Evolutionary conservation across 2,113 vertebrate species (phyloP), one percentile per base, ranked within the genome.

Genomic region (Oncorhynchus kisutch): DNA sequence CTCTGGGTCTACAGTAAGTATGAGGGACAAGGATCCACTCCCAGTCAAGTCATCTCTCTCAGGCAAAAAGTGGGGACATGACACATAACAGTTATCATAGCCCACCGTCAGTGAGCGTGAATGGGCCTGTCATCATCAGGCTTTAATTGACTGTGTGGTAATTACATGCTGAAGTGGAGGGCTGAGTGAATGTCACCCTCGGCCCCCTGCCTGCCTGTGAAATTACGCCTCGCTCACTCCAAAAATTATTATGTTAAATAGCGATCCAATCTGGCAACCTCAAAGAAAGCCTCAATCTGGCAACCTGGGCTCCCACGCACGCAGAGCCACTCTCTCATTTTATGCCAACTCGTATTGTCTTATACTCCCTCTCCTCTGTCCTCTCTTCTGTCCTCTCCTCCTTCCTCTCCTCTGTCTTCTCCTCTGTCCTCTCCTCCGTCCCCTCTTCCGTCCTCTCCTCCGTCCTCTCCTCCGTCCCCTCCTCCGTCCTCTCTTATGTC

Each of bases 71-170:
- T 74, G 60, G 59, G 4, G 62, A 49, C 60, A 31, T 66, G 60
- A 66, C 72, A 74, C n/a, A 45, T 9, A 51, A 51, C 49, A 13
- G 48, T 66, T 65, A 74, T 74, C 60, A 74, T 66, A 66, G 72
- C 48, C 48, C 65, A 48, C 39, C 71, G 49, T 16, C 11, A 51
- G 14, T 13, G 49, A 51, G 14, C 82, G 81, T 84, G 81, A 69
- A 77, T 65, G 72, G 80, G 77, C 77, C 85, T 81, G 77, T 90
- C 88, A 87, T 86, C 87, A 86, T 85, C 82, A 65, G 74, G 78
- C 22, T 82, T 87, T 91, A 89, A 91, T 88, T 88, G 89, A 88
- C 87, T 88, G 79, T 65, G 87, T 87, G 88, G 88, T 92, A 92
- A 92, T 92, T 90, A 86, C 90, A 92, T 60, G 85, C 77, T 83